Base-by-base conservation (phyloP, 2,888 invertebrate genomes). In the Eupsilia transversa region DNA sequence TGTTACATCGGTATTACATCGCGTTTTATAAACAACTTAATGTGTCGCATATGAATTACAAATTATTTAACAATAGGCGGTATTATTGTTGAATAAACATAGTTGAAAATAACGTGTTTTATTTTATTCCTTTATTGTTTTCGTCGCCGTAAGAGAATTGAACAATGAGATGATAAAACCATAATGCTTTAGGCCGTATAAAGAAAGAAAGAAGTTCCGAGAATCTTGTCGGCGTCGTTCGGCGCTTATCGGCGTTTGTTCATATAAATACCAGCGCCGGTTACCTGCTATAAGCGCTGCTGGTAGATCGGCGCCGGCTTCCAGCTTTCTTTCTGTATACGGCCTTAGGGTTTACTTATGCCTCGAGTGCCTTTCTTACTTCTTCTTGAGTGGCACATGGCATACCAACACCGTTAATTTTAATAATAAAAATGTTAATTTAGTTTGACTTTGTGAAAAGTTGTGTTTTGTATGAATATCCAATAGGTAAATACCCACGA, bases 21-120 rank as follows among this genome's bases (percentile, higher is more conserved):
- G 76, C 52, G 65, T 73, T 80, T 86, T 74, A 70, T 79, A 72
- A 83, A 86, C 83, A 84, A 83, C 69, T 83, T 74, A 74, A 86
- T 86, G 73, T 83, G 86, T 79, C 63, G 52, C 60, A 67, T 73
- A 64, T 68, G 61, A 73, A 82, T 85, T 85, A 72, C 60, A 72
- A 84, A 78, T 54, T 79, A 76, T 79, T 69, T 84, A 83, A 74
- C 77, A 82, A 84, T 85, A 86, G 86, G 79, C 82, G 79, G 89
- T 83, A 81, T 86, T 86, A 89, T 89, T 92, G 93, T 92, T 92
- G 84, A 92, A 88, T 92, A 92, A 92, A 92, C 84, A 85, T 90
- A 91, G 91, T 91, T 91, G 76, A 87, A 86, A 79, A 68, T 68
- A 46, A 27, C 9, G 27, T 66, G 57, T 83, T 68, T 79, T 56